Evolutionary conservation across 2,113 vertebrate species (phyloP).

Genomic region (Peromyscus maniculatus): DNA sequence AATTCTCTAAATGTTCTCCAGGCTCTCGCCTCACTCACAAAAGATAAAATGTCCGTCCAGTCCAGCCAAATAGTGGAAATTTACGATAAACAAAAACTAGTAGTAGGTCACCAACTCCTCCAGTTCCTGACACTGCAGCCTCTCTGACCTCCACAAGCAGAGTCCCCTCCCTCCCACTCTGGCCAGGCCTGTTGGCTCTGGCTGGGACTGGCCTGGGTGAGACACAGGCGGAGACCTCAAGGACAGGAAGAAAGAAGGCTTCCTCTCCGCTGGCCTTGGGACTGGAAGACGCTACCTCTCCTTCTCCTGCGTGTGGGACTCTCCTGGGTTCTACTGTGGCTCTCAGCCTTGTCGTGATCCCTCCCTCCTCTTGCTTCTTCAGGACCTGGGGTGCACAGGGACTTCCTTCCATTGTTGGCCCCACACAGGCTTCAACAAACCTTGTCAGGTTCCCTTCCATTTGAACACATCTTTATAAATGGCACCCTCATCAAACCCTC

Average conservation of each 20-base stretch:
- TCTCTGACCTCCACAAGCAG: neutral
- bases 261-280: neutral
- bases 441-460: neutral
- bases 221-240: neutral
- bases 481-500: neutral
- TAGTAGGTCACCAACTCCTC: neutral
- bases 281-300: neutral
- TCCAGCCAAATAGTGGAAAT: conserved; percentile 59
- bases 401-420: neutral
- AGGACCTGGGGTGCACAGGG: too few relatives aligned
- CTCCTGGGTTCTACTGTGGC: neutral
- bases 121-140: neutral
- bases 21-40: neutral
- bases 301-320: neutral
- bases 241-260: neutral
- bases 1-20: conserved; percentile 11
- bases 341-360: neutral
- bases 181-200: neutral
- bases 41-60: conserved; percentile 34
- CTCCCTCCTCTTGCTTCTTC: neutral
- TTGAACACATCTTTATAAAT: neutral
- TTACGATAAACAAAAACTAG: conserved; percentile 34
- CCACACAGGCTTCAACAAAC: neutral
- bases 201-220: neutral
- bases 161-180: neutral